Evolutionary conservation across 64 coral and sea anemone genomes (phyloP), one percentile per base, ranked within the genome.

Genomic region (Catalaphyllia jardinei): DNA sequence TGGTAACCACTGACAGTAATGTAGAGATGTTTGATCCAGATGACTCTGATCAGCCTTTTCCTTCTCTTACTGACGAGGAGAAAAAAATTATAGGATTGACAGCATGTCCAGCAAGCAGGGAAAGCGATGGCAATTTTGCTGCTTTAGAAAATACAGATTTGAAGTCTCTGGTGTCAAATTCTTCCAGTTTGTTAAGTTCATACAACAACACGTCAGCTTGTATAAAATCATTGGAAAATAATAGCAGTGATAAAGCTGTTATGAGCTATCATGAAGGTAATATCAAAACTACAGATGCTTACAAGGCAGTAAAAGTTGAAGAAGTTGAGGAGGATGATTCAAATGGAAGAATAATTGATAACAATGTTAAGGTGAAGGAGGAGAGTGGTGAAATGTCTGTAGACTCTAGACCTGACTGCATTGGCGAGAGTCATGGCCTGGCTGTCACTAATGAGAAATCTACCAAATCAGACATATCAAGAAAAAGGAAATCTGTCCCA

Each of bases 11-110:
- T 71, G 62, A 49, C 8, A 29, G 15, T 20, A 30, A 31, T 59
- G 29, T 51, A 19, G 75, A 72, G 18, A 49, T 49, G 62, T 89
- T 52, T 29, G 88, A 81, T 18, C 9, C 17, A 14, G 27, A 63
- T 89, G 76, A 89, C 15, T 14, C 11, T 38, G 76, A 80, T 12
- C 61, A 80, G n/a, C 77, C 77, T 16, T 14, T 85, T 50, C 35
- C 81, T 27, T 85, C 62, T 85, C 81, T 85, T 4, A 85, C 81
- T 50, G 81, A 85, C 29, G 81, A 85, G 22, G 81, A 80, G 79
- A 71, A 80, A 7, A 77, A 89, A 35, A 71, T 89, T 51, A 78
- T 80, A 81, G 61, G 57, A 11, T 24, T 69, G 4, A n/a, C 50
- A 24, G 27, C 62, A 52, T 35, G 38, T 12, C 15, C 81, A 50